Percentiles rank a stretch among this genome's conserved stretches.
Evolutionary conservation across 1,140 invertebrate genomes (phyloP).

Genomic region (Trissolcus basalis): DNA sequence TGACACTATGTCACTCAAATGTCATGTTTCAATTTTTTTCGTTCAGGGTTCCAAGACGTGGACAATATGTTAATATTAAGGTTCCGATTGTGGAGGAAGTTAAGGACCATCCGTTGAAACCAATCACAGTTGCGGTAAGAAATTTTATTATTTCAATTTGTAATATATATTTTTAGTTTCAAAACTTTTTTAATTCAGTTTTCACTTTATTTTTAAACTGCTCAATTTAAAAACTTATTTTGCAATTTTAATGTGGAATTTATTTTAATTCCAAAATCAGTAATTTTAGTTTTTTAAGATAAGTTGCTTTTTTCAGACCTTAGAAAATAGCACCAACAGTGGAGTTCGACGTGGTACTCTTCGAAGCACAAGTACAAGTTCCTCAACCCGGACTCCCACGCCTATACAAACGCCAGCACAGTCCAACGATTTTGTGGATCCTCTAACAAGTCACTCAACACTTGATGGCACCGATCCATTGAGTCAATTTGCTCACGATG

Average conservation of each 20-base stretch:
- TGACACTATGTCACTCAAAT: not conserved
- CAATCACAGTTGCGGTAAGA: constrained; percentile 72
- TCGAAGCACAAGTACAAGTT: constrained; percentile 72
- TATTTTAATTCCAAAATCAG: no score
- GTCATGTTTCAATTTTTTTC: not conserved
- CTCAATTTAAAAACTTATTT: no score
- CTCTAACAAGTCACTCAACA: constrained; percentile 72
- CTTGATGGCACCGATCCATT: constrained; percentile 86
- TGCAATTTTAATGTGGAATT: no score
- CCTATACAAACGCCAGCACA: constrained; percentile 72
- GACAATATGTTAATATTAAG: constrained; percentile 53
- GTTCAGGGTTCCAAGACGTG: constrained; percentile 60
- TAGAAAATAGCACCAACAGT: constrained; percentile 72
- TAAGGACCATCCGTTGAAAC: constrained; percentile 75
- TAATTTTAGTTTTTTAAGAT: not conserved
- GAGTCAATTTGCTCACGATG: constrained; percentile 82
- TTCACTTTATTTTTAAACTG: no score
- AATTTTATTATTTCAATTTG: not conserved
- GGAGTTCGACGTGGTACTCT: constrained; percentile 72
- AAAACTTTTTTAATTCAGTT: no score
- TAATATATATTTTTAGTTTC: no score
- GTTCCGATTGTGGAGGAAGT: constrained; percentile 59
- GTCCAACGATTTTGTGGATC: constrained; percentile 78
- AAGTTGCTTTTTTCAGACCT: constrained; percentile 59
- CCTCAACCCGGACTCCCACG: constrained; percentile 75